Evolutionary conservation across 2,113 vertebrate genomes (phyloP).

Genomic region (Piaya cayana): DNA sequence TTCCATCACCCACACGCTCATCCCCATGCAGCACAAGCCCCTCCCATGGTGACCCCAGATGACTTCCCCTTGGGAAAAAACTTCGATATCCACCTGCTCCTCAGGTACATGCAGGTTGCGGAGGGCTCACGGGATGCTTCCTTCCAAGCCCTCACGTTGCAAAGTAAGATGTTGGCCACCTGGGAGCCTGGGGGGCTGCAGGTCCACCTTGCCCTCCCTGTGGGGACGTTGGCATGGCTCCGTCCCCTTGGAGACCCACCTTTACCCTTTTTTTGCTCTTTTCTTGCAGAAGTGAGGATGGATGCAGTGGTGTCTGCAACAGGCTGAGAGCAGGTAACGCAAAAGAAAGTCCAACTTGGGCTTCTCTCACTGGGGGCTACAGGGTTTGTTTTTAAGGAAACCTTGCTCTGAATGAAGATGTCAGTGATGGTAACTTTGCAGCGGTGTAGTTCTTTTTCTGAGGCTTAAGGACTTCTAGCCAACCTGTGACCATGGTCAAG

Average conservation of each 20-base stretch:
- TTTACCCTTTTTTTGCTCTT: neutral
- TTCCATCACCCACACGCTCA: fast-evolving
- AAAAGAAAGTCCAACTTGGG: neutral
- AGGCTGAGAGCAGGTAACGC: neutral
- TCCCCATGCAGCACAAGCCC: neutral
- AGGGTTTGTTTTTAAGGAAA: neutral
- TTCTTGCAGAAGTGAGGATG: neutral
- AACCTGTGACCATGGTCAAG: neutral
- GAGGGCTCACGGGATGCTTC: neutral
- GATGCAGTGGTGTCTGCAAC: neutral
- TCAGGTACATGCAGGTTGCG: fast-evolving
- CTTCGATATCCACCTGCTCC: neutral
- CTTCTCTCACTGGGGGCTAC: neutral
- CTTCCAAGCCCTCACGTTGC: neutral
- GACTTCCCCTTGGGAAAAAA: neutral
- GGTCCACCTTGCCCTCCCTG: neutral
- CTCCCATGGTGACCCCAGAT: neutral
- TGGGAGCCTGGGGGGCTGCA: neutral
- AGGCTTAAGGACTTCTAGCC: neutral
- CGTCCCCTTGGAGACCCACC: neutral
- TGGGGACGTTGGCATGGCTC: neutral
- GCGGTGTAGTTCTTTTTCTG: neutral
- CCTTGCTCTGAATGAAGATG: neutral
- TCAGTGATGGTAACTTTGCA: neutral
- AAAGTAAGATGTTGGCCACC: neutral